These are phyloP conservation scores for Grammomys surdaster DNA, from an alignment of 2,113 vertebrate species.

Conservation along the genomic window DNA sequence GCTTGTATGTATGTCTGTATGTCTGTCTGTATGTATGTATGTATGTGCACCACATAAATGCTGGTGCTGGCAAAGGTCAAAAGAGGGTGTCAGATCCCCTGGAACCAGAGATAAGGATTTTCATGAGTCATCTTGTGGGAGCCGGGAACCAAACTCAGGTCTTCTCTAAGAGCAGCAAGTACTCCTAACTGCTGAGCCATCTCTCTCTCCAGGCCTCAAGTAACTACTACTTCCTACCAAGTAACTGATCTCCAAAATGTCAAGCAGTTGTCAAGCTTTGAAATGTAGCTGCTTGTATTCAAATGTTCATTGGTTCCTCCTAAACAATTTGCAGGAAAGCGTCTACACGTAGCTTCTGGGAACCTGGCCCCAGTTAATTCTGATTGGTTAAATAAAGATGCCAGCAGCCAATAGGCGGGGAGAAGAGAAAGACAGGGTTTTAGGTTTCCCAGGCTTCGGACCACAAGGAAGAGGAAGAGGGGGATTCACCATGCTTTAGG, in stretches of 20 bases:
- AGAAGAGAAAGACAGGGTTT: too few relatives aligned
- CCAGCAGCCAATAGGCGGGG: too few relatives aligned
- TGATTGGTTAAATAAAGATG: too few relatives aligned
- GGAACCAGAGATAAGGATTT: not conserved
- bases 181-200: not conserved
- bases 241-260: constrained; percentile 26
- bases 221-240: constrained; percentile 27
- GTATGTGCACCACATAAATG: not conserved
- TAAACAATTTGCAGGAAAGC: too few relatives aligned
- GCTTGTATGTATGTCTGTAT: too few relatives aligned
- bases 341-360: too few relatives aligned
- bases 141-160: not conserved
- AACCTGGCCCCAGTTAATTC: too few relatives aligned
- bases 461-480: too few relatives aligned
- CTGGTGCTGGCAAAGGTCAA: not conserved
- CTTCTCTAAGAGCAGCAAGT: not conserved
- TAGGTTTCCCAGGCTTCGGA: too few relatives aligned
- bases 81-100: not conserved
- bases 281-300: too few relatives aligned
- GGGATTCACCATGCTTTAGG: too few relatives aligned
- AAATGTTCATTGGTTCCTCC: too few relatives aligned
- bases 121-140: not conserved
- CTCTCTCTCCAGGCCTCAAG: not conserved
- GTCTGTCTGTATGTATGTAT: not conserved
- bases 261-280: not conserved